Base-by-base conservation (phyloP, 2,113 vertebrate species). In the Rhodinocichla rosea region DNA sequence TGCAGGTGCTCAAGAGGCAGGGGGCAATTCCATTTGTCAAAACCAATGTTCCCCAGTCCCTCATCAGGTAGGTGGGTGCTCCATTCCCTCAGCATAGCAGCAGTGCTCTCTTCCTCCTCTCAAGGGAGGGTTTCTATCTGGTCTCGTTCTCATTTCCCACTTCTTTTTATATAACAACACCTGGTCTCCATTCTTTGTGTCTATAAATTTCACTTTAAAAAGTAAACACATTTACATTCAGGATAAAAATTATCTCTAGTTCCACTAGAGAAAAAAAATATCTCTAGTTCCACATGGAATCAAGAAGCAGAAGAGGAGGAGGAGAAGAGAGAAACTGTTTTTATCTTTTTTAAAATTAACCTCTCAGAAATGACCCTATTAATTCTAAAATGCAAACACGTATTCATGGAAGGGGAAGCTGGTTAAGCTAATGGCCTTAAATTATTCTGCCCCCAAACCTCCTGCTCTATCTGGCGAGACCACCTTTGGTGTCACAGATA, bases 1-100 rank as follows among this genome's bases (percentile, higher is more conserved):
- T 99, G 24, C 96, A 98, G 86, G 99, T 99, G 77, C 97, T 99
- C 90, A 99, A 98, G 98, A 98, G 95, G 88, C 99, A 99, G 95
- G 99, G 99, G 6, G 99, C 99, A 1, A 97, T 99, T 95, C 99
- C 99, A 1, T 99, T 99, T 63, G 98, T 99, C 91, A 99, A 99
- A 96, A 99, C 99, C 94, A 99, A 99, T 20, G 17, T 99, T 45
- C 98, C 99, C 11, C 99, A 99, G 96, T 98, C 98, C 76, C 97
- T 99, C 63, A 60, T 99, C 50, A 99, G 89, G 99, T 99, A 97
- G 95, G 88, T 76, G 50, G 15, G 42, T 2, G 2, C 35, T 57
- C 45, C 9, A 0, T 85, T 65, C 81, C 71, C 55, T 64, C 1
- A 1, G 27, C 0, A 0, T 1, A 11, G 60, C 6, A 2, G 24